Evolutionary conservation across 1,140 invertebrate species (phyloP).

Genomic region (Drosophila miranda): DNA sequence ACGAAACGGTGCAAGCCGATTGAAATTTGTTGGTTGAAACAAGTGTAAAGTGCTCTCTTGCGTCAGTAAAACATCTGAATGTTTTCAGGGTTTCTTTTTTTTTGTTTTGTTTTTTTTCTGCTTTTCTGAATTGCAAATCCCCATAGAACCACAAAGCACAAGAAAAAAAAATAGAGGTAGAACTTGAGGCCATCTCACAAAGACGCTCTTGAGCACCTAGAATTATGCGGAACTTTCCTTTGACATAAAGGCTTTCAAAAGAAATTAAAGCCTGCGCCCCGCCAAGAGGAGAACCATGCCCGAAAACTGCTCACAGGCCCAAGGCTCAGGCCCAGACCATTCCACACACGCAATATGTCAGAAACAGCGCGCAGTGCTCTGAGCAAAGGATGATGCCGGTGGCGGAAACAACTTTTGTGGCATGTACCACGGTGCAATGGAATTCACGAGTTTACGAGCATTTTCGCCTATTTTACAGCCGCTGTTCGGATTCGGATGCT

Average conservation of each 20-base stretch:
- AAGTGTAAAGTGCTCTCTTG: constrained; percentile 3
- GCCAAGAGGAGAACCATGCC: not conserved
- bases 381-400: not conserved
- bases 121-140: constrained; percentile 46
- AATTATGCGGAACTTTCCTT: constrained; percentile 56
- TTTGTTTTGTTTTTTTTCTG: not conserved
- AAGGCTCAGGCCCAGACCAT: constrained; percentile 19
- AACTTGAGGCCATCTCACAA: not conserved
- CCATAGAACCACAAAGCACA: not conserved
- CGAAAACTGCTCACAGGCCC: constrained; percentile 25
- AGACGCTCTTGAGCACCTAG: constrained; percentile 28
- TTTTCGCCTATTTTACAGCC: constrained; percentile 19
- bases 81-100: not conserved
- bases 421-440: constrained; percentile 4
- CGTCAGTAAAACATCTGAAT: no score
- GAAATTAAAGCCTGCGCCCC: constrained; percentile 26
- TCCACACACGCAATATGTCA: constrained; percentile 1
- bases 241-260: constrained; percentile 32
- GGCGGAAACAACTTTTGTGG: not conserved
- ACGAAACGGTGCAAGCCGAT: constrained; percentile 12
- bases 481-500: not conserved
- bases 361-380: not conserved
- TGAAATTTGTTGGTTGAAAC: not conserved
- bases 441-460: constrained; percentile 5
- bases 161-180: not conserved